Evolutionary conservation across 2,797 vertebrate genomes (phyloP).

Genomic region (Molossus molossus): DNA sequence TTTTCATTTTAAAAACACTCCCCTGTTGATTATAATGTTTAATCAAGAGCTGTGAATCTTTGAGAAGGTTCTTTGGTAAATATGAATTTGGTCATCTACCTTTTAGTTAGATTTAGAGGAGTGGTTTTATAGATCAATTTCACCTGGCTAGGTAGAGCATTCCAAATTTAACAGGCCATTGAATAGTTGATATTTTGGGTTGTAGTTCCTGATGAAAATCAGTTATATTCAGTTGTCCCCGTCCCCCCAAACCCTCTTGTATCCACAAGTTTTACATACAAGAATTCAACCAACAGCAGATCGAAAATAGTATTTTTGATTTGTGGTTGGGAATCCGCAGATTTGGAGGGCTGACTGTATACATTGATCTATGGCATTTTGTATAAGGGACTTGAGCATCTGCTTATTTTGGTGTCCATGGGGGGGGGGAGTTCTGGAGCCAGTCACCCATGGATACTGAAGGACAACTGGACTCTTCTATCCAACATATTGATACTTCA

Average conservation of each 20-base stretch:
- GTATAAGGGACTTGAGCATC: not conserved
- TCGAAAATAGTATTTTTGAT: not conserved
- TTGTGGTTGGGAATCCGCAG: not conserved
- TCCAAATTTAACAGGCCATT: not conserved
- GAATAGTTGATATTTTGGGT: not conserved
- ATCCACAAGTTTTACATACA: not conserved
- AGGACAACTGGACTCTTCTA: not conserved
- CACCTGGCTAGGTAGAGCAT: not conserved
- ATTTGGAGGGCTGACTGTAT: not conserved
- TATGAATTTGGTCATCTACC: not conserved
- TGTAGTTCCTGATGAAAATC: conserved; percentile 2
- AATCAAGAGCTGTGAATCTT: not conserved
- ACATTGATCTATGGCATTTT: not conserved
- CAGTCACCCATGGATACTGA: not conserved
- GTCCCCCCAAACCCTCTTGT: not conserved
- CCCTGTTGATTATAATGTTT: not conserved
- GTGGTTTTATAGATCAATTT: not conserved
- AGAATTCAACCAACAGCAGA: not conserved
- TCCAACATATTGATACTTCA: conserved; percentile 35
- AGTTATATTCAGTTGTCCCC: not conserved
- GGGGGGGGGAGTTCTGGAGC: not conserved
- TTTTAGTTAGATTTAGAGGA: conserved; percentile 10
- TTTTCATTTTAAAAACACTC: conserved; percentile 46
- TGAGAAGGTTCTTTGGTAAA: not conserved
- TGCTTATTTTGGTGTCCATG: not conserved